These are phyloP conservation scores for Tricholauxania praeusta DNA, from an alignment of 2,888 invertebrate genomes.

Conservation along the genomic window DNA sequence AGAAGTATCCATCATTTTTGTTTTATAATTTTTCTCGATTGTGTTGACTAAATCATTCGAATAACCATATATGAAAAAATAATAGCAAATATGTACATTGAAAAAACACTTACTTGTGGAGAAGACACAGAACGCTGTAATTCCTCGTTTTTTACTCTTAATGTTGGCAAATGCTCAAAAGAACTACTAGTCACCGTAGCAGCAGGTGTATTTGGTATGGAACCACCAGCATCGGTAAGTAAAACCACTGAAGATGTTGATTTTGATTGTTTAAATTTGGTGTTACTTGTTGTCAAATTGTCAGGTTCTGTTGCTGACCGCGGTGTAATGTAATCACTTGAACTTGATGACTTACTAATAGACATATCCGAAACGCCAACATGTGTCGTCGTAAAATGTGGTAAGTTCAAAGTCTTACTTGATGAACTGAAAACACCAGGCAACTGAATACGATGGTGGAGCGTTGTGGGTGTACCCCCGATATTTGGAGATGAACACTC, in stretches of 20 bases:
- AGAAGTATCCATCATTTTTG: too few relatives aligned
- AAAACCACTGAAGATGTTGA: constrained; percentile 51
- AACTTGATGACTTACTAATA: not conserved
- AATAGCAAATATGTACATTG: not conserved
- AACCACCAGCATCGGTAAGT: constrained; percentile 47
- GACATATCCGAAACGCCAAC: constrained; percentile 43
- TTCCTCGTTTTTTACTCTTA: constrained; percentile 73
- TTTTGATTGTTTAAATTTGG: constrained; percentile 58
- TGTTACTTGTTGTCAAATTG: constrained; percentile 8
- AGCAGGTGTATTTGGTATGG: constrained; percentile 24
- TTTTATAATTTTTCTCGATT: too few relatives aligned
- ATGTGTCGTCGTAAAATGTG: constrained; percentile 60
- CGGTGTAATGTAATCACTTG: not conserved
- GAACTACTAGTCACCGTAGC: constrained; percentile 59
- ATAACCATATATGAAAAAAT: not conserved
- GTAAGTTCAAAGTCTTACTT: constrained; percentile 48
- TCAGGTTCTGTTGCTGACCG: constrained; percentile 12
- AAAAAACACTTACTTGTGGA: constrained; percentile 69
- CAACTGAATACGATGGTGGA: constrained; percentile 30
- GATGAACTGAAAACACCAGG: constrained; percentile 43
- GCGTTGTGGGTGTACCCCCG: constrained; percentile 1
- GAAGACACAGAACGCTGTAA: constrained; percentile 74
- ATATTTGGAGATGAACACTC: constrained; percentile 4
- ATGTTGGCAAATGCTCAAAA: constrained; percentile 65
- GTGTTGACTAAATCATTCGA: too few relatives aligned